Base-by-base conservation (phyloP, 2,797 vertebrate species). In the Champsocephalus gunnari region DNA sequence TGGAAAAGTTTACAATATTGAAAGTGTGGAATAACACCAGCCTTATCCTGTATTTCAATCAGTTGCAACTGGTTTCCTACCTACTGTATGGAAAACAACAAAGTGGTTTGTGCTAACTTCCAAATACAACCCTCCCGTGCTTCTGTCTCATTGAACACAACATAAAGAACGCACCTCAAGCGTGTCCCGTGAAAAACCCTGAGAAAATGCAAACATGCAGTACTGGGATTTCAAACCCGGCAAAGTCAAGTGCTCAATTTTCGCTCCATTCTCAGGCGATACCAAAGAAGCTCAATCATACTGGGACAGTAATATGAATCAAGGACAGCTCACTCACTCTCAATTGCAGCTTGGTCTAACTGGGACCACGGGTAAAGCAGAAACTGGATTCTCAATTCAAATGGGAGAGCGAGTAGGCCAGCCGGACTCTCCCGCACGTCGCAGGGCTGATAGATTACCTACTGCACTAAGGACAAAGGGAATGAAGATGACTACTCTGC, bases 401-500 rank as follows among this genome's bases (percentile, higher is more conserved):
- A 95, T 95, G 93, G 92, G 94, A 94, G 92, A 89, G 88, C 78
- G 90, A 92, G 92, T 92, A 93, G 93, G 91, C 92, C 92, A 92
- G 91, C 86, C 90, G 89, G 92, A 93, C 92, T 93, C 90, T 89
- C 92, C 91, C 77, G 89, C 89, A 94, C 89, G 93, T 94, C 94
- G 92, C 73, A 71, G 64, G 88, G 86, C 93, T 95, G 94, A 95
- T 91, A 94, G 94, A 95, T 95, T 93, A 94, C 93, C 94, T 93
- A 93, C 89, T 87, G 92, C 89, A 84, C 92, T 95, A 95, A 96
- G 94, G 94, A 94, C 94, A 95, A 95, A 95, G 93, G 92, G 93
- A 95, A 95, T 94, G 93, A 95, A 95, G 94, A 95, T 95, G 93
- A 95, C 94, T 95, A 89, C 92, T 93, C 94, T 94, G 94, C 94